Evolutionary conservation across 2,113 vertebrate species (phyloP), one percentile per base, ranked within the genome.

Genomic region (Aleadryas rufinucha): DNA sequence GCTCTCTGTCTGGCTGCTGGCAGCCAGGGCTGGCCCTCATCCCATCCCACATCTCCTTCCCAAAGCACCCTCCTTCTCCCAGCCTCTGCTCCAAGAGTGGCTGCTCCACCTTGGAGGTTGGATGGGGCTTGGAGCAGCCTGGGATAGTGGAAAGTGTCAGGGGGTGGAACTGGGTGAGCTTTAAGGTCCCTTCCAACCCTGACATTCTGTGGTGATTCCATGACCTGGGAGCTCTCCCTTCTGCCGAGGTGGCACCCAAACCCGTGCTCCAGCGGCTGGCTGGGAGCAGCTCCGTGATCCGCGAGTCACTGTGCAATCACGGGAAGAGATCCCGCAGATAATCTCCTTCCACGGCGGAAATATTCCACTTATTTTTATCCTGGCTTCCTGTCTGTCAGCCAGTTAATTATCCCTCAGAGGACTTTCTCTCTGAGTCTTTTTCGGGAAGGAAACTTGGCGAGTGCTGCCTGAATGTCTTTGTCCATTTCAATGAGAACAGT

Each of bases 331-430:
- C 85, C 75, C 3, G 0, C 31, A 45, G 71, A 93, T 54, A 12
- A 83, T 74, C 66, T 61, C 83, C 74, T 70, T 94, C 95, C 74
- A 47, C 2, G 54, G 42, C 1, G 35, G 88, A 95, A 96, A 92
- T 77, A 74, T 93, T 80, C 71, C 26, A 18, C 19, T 92, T 96
- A 84, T 96, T 96, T 95, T 93, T 93, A 90, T 96, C 94, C 76
- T 57, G 0, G 0, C 53, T 95, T 97, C 90, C 88, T 92, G 59
- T 41, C 83, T 90, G 41, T 50, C 94, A 83, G 85, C 71, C 42
- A 26, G 42, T 54, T 88, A 93, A 93, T 96, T 95, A 95, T 69
- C 60, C 90, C 79, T 89, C 72, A 20, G 79, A 90, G 83, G 85
- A 86, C 75, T 95, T 94, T 93, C 45, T 90, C 50, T 57, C 0